These are phyloP conservation scores for Sinocyclocheilus anophthalmus DNA, from an alignment of 2,113 vertebrate species.

Conservation along the genomic window DNA sequence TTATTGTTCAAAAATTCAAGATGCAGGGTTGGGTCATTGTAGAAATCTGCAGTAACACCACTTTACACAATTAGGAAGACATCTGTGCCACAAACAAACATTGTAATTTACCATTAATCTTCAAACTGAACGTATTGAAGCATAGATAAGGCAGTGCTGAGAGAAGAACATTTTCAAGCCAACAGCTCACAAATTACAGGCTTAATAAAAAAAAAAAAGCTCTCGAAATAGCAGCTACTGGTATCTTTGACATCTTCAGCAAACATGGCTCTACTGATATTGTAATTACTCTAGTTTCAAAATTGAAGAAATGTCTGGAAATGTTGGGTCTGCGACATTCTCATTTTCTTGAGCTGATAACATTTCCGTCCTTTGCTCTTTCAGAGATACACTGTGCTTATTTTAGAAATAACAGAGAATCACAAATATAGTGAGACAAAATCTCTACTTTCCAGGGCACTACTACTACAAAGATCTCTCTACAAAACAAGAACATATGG, in stretches of 20 bases:
- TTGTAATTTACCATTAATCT: neutral
- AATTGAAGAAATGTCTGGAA: neutral
- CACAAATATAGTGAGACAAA: conserved; percentile 18
- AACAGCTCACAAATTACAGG: too few relatives aligned
- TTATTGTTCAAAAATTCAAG: neutral
- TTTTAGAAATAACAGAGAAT: conserved; percentile 21
- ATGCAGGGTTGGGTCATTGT: neutral
- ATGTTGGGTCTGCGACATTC: neutral
- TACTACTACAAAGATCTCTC: neutral
- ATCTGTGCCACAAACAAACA: neutral
- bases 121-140: neutral
- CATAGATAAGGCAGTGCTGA: neutral
- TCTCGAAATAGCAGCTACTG: neutral
- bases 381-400: conserved; percentile 3
- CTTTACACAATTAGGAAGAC: neutral
- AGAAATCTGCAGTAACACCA: neutral
- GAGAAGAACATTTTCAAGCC: neutral
- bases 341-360: conserved; percentile 19
- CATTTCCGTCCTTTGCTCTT: neutral
- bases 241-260: conserved; percentile 9
- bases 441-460: neutral
- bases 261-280: conserved; percentile 5
- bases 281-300: conserved; percentile 8
- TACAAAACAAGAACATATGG: conserved; percentile 34
- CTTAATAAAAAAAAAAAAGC: neutral